phyloP scores from a whole-genome alignment of 1,140 invertebrate species.

The Augochlora pura region DNA sequence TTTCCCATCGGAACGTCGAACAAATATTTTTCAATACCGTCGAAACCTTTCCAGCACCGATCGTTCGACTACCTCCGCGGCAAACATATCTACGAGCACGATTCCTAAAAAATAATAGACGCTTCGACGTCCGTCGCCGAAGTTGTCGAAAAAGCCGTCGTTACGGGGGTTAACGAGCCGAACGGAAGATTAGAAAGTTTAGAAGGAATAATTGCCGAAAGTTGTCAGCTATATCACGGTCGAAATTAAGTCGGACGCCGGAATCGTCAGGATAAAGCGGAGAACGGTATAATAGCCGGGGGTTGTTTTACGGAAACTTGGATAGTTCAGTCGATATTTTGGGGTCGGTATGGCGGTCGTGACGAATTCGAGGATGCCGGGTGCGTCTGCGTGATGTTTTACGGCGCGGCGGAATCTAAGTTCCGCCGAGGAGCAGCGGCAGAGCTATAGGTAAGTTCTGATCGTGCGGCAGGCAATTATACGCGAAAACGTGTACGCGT shows the following conservation, averaged over 20 bases:
- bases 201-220: not conserved
- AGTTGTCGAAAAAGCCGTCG: too few relatives aligned
- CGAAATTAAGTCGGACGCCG: too few relatives aligned
- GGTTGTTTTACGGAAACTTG: too few relatives aligned
- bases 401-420: slow-evolving; percentile 15
- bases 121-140: too few relatives aligned
- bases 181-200: not conserved
- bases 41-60: not conserved
- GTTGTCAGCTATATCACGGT: too few relatives aligned
- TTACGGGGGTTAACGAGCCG: too few relatives aligned
- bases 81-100: not conserved
- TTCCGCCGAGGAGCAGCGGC: slow-evolving; percentile 26
- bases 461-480: slow-evolving; percentile 53
- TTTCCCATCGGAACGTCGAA: not conserved
- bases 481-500: slow-evolving; percentile 28
- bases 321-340: slow-evolving; percentile 7
- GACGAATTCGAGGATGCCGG: not conserved
- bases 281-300: too few relatives aligned
- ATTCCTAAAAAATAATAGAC: too few relatives aligned
- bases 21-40: not conserved
- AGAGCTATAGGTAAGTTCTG: slow-evolving; percentile 47
- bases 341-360: not conserved
- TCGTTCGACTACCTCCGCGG: not conserved
- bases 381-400: not conserved
- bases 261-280: too few relatives aligned